Conservation (phyloP, 2,797 vertebrate genomes). For the Acipenser ruthenus region DNA sequence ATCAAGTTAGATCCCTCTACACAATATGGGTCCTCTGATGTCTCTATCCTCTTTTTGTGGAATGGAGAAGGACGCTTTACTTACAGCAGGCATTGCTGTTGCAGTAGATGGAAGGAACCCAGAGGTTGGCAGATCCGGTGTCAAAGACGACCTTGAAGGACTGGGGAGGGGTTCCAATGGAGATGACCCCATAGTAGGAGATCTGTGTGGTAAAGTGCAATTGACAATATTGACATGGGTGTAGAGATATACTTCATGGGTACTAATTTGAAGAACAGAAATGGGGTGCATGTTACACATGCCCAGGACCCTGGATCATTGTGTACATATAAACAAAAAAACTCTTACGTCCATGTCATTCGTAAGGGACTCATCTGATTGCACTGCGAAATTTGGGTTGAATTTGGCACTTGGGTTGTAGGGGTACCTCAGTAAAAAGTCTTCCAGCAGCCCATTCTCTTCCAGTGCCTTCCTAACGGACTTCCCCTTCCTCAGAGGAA, state of each 20-base stretch:
- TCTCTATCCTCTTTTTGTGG: background rate
- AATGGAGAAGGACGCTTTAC: constrained; percentile 8
- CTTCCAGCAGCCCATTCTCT: constrained; percentile 39
- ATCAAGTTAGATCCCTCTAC: background rate
- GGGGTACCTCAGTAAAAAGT: constrained; percentile 25
- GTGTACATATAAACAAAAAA: background rate
- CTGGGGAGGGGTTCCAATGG: constrained; percentile 31
- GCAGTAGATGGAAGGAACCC: constrained; percentile 29
- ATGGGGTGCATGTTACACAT: too few relatives aligned
- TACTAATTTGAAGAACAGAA: too few relatives aligned
- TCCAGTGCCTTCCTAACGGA: constrained; percentile 33
- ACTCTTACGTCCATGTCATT: constrained; percentile 39
- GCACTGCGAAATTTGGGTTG: constrained; percentile 17
- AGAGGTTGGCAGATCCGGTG: constrained; percentile 33
- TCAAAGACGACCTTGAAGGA: constrained; percentile 35
- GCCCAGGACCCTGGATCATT: too few relatives aligned
- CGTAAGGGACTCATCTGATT: constrained; percentile 23
- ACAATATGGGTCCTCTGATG: background rate
- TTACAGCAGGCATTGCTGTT: constrained; percentile 21
- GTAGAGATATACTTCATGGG: too few relatives aligned
- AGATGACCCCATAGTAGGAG: constrained; percentile 31
- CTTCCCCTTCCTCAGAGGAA: constrained; percentile 37
- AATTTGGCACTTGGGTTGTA: constrained; percentile 37
- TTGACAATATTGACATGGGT: background rate
- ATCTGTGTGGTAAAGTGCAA: constrained; percentile 11